Evolutionary conservation across 2,797 vertebrate genomes (phyloP), one percentile per base, ranked within the genome.

Genomic region (Anabacerthia variegaticeps): DNA sequence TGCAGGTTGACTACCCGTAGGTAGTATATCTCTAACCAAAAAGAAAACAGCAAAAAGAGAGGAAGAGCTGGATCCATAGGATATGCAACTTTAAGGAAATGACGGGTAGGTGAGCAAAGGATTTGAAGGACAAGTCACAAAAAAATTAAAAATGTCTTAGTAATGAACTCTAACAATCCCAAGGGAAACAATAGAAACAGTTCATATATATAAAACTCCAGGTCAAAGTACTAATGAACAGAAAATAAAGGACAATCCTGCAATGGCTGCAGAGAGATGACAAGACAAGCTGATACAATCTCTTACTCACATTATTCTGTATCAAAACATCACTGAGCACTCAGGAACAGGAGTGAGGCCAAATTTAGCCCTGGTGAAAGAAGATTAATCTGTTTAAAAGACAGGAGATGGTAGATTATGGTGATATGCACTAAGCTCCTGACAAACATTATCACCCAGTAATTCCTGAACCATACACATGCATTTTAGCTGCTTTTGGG

Each of bases 301-400:
- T 89, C 58, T 76, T 80, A 51, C 26, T 89, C 71, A 43, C 49
- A 52, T 93, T 91, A 74, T 85, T 94, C 48, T 67, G 6, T 65
- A 95, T 71, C 49, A 92, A 87, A 93, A 85, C 46, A 85, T 51
- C 81, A 46, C 54, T 58, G 72, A 82, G 34, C 34, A 43, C 67
- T 79, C 59, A 74, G 41, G 19, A 93, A 91, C 32, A 91, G 37
- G 32, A 91, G 24, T 51, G 63, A 65, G 41, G 46, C 59, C 72
- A 95, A 82, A 91, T 92, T 87, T 67, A 95, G 63, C 61, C 27
- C 48, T 49, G 16, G 49, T 73, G 87, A 94, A 89, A 93, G 84
- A 56, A 89, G 52, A 93, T 93, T 63, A 89, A 85, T 96, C 74
- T 76, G 44, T 92, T 87, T 76, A 87, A 93, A 95, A 94, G 90